Conservation (phyloP, 2,888 invertebrate species). For the Lutraria lutraria region DNA sequence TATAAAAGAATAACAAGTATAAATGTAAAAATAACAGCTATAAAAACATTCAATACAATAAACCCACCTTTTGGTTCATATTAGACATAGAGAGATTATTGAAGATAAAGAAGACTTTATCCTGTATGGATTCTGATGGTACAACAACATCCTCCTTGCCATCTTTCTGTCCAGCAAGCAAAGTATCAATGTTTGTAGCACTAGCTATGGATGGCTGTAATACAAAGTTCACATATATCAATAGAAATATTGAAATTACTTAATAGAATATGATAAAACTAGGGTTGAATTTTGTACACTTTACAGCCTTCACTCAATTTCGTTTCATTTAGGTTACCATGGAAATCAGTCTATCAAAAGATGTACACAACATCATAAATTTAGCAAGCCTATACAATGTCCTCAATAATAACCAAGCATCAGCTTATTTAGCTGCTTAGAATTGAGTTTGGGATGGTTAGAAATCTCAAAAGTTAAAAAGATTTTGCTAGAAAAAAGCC, state of each 20-base stretch:
- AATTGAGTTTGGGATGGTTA: too few relatives aligned
- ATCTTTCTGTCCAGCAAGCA: constrained; percentile 94
- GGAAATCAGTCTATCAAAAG: too few relatives aligned
- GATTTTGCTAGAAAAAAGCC: too few relatives aligned
- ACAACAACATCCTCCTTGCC: constrained; percentile 91
- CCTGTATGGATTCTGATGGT: constrained; percentile 97
- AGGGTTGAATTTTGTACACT: neutral
- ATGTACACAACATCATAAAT: too few relatives aligned
- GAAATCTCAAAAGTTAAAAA: too few relatives aligned
- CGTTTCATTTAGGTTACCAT: too few relatives aligned
- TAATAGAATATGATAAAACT: neutral
- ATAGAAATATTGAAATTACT: neutral
- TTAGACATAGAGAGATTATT: constrained; percentile 99
- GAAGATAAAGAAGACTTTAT: constrained; percentile 99
- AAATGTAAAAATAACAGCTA: neutral
- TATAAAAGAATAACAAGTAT: too few relatives aligned
- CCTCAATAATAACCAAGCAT: too few relatives aligned
- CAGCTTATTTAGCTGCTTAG: too few relatives aligned
- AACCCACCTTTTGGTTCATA: constrained; percentile 92
- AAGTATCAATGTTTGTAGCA: constrained; percentile 98
- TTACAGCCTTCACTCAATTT: too few relatives aligned
- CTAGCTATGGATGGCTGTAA: constrained; percentile 95
- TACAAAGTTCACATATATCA: neutral
- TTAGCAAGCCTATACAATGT: too few relatives aligned
- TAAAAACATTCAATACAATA: neutral